A percentile compares a stretch with the other conserved stretches of the same genome.
phyloP scores from a whole-genome alignment of 2,888 invertebrate species.

The Eulithis testata region DNA sequence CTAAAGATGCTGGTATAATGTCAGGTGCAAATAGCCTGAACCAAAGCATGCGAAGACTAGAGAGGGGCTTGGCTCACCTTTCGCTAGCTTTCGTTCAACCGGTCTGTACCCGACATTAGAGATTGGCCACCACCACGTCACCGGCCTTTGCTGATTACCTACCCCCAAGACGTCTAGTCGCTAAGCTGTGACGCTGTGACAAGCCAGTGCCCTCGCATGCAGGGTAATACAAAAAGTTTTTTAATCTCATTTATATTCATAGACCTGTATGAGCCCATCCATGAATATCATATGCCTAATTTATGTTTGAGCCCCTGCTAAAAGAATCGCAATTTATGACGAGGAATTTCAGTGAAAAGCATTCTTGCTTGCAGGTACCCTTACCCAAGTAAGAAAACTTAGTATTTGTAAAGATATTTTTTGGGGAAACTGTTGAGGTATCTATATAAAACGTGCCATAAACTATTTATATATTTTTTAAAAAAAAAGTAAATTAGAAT shows the following conservation, averaged over 20 bases:
- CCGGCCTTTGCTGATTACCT: no score
- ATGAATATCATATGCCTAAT: constrained; percentile 54
- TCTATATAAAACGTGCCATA: not conserved
- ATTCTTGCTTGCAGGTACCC: constrained; percentile 30
- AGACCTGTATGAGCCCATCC: constrained; percentile 50
- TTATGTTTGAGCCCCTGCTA: constrained; percentile 37
- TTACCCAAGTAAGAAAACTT: constrained; percentile 6
- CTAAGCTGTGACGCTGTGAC: not conserved
- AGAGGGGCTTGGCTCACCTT: no score
- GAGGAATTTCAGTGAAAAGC: constrained; percentile 30
- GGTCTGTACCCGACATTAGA: no score
- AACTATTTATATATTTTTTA: no score
- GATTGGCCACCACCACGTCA: no score
- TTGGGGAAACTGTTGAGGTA: constrained; percentile 4
- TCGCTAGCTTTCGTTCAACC: no score
- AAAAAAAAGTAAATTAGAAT: no score
- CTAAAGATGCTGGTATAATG: no score
- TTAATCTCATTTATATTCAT: constrained; percentile 66
- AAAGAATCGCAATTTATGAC: constrained; percentile 41
- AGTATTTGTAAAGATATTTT: constrained; percentile 7
- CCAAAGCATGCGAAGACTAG: no score
- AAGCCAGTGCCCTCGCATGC: constrained; percentile 3
- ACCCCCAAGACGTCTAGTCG: not conserved
- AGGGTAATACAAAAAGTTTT: constrained; percentile 57
- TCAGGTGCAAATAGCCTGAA: no score